Base-by-base conservation (phyloP, 2,113 vertebrate genomes). In the Hippoglossus stenolepis region DNA sequence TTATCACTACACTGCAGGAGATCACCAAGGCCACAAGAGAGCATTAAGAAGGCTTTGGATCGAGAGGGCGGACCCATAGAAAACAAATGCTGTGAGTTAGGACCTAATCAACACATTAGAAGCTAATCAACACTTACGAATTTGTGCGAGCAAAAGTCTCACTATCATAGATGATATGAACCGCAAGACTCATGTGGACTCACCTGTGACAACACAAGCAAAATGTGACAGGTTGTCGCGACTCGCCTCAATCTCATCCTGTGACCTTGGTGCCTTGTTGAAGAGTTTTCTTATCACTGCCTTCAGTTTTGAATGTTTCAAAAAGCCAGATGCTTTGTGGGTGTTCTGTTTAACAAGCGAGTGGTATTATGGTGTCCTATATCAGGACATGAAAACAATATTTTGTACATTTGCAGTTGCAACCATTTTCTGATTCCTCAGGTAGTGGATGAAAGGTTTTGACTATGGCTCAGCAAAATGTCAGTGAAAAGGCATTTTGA, bases 401-500 rank as follows among this genome's bases (percentile, higher is more conserved):
- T 24, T 40, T 26, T 61, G 8, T 5, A 15, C 12, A 56, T 56
- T 6, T 65, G 20, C 11, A 63, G 11, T 24, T 18, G 21, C 15
- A 66, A 2, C n/a, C 5, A 6, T 40, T 56, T 23, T 18, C 21
- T 64, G 10, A 23, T 26, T 67, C 58, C 17, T 77, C 20, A 20
- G 38, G 53, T 26, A 53, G 21, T 61, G n/a, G n/a, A 64, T 28
- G 28, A 58, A 57, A 21, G 18, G 26, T 62, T 71, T 51, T 5
- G 21, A 78, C 28, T 51, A 23, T 23, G n/a, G 3, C 58, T 56
- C 21, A 40, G 51, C 6, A 0, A 66, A 73, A 38, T 72, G 68
- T 80, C 78, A 62, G 56, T 70, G 65, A 4, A 83, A 85, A 83
- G 65, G 40, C 51, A 60, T 62, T 78, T n/a, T 31, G 31, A 31